Evolutionary conservation across 2,888 invertebrate species (phyloP).

Genomic region (Pegoplata infirma): DNA sequence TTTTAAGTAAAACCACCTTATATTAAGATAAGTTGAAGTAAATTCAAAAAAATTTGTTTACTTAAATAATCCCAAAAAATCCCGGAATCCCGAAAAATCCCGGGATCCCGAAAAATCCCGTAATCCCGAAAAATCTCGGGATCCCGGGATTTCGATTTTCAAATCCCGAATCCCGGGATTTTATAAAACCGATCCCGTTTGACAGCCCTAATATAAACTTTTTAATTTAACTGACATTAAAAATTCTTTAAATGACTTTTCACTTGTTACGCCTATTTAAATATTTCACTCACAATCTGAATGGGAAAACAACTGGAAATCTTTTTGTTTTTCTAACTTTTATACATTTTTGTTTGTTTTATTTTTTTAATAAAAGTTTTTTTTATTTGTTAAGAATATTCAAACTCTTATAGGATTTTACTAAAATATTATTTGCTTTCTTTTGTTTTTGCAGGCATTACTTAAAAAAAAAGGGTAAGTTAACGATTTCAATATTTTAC

Average conservation of each 20-base stretch:
- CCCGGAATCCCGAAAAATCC: too few relatives aligned
- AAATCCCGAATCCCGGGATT: too few relatives aligned
- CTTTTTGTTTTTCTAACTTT: constrained; percentile 17
- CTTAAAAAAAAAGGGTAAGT: neutral
- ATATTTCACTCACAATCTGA: constrained; percentile 31
- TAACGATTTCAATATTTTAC: neutral
- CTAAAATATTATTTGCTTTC: neutral
- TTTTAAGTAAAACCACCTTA: too few relatives aligned
- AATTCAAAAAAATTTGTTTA: too few relatives aligned
- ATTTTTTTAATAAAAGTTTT: constrained; percentile 7
- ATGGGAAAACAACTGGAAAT: neutral
- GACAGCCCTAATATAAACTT: too few relatives aligned
- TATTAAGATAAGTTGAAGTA: too few relatives aligned
- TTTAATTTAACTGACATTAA: constrained; percentile 52
- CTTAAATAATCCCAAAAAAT: too few relatives aligned
- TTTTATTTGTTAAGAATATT: neutral
- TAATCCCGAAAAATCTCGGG: too few relatives aligned
- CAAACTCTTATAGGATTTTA: constrained; percentile 11
- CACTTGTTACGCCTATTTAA: constrained; percentile 50
- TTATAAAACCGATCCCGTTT: too few relatives aligned
- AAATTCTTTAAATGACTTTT: constrained; percentile 54
- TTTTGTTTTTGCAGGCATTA: neutral
- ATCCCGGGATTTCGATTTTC: too few relatives aligned
- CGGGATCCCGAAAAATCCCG: too few relatives aligned
- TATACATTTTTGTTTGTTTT: constrained; percentile 24